These are phyloP conservation scores for Rhabdomys pumilio DNA, from an alignment of 2,797 vertebrate genomes.

Conservation along the genomic window DNA sequence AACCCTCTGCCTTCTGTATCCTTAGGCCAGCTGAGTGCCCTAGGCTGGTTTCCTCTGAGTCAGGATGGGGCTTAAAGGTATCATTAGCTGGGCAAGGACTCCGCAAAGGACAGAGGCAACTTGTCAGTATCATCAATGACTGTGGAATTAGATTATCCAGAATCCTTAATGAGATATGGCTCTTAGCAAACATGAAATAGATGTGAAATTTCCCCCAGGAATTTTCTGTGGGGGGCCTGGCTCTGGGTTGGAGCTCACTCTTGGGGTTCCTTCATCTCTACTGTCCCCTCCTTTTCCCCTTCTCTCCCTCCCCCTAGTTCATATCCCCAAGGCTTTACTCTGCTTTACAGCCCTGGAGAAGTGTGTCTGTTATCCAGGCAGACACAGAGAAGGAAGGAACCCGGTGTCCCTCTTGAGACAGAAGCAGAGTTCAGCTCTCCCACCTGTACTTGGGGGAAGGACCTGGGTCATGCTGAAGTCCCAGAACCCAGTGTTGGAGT, in stretches of 20 bases:
- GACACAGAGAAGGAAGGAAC: neutral
- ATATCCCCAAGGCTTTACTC: neutral
- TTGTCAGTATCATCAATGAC: neutral
- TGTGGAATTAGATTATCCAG: constrained; percentile 60
- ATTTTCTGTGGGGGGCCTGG: neutral
- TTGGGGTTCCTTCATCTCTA: neutral
- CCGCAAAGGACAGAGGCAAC: constrained; percentile 1
- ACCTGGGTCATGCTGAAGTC: neutral
- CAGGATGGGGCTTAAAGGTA: too few species aligned
- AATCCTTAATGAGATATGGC: constrained; percentile 17
- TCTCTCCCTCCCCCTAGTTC: neutral
- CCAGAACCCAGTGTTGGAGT: too few species aligned
- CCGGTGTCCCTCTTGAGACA: fast-evolving
- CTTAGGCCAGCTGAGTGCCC: neutral
- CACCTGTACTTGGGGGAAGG: neutral
- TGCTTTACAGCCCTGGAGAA: too few species aligned
- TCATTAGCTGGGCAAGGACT: neutral
- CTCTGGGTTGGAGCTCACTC: neutral
- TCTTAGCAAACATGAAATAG: neutral
- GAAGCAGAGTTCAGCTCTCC: neutral
- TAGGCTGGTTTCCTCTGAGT: neutral
- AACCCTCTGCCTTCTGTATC: neutral
- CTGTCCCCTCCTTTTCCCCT: fast-evolving
- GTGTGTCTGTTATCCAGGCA: fast-evolving
- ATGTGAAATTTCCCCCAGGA: neutral